Percentiles rank a stretch among this genome's conserved stretches.
Conservation (phyloP, 1,140 invertebrate species). For the Drosophila triauraria region DNA sequence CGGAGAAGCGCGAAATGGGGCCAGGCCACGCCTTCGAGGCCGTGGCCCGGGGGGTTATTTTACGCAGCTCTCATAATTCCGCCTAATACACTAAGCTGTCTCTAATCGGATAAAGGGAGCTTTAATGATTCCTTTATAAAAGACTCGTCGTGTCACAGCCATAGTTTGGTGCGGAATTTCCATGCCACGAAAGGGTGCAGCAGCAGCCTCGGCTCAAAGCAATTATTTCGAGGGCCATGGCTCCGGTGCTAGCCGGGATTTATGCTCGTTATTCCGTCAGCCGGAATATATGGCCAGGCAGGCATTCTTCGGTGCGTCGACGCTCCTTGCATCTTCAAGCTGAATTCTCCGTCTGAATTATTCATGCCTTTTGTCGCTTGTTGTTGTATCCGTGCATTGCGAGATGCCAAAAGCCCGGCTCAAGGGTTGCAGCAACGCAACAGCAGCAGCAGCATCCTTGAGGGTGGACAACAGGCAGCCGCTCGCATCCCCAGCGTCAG, state of each 20-base stretch:
- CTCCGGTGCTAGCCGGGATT: conserved; percentile 28
- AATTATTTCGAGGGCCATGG: conserved; percentile 45
- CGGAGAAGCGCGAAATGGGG: conserved; percentile 21
- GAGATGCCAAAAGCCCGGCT: conserved; percentile 22
- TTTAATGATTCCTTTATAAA: conserved; percentile 13
- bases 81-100: conserved; percentile 31
- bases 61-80: conserved; percentile 28
- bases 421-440: conserved; percentile 37
- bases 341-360: conserved; percentile 62
- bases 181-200: conserved; percentile 24
- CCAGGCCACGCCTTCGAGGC: conserved; percentile 40
- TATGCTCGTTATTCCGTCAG: conserved; percentile 53
- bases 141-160: conserved; percentile 16
- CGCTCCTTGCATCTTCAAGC: conserved; percentile 44
- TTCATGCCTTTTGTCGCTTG: conserved; percentile 66
- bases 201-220: conserved; percentile 15
- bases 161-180: conserved; percentile 7
- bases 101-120: conserved; percentile 24
- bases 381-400: conserved; percentile 26
- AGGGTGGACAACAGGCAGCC: conserved; percentile 67
- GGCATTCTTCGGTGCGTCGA: conserved; percentile 21
- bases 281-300: conserved; percentile 3
- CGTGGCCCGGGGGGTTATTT: conserved; percentile 21
- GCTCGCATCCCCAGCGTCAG: conserved; percentile 1
- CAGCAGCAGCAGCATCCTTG: conserved; percentile 46